Conservation (phyloP, 2,797 vertebrate species). For the Phrynocephalus guinanensis region DNA sequence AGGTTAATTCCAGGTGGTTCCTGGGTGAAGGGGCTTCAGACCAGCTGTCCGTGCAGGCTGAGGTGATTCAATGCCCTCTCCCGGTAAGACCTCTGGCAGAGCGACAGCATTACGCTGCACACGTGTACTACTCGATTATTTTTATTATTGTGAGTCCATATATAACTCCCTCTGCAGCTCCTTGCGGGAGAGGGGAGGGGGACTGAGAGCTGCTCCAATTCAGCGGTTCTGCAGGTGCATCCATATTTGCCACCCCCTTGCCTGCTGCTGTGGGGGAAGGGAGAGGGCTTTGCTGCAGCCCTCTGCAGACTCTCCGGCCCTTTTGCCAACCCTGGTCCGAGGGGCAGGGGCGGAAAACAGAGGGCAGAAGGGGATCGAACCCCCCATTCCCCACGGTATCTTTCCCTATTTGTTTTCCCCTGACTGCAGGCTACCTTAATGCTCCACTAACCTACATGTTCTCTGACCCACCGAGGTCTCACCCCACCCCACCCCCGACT, state of each 20-base stretch:
- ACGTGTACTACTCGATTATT: not conserved
- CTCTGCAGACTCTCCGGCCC: not conserved
- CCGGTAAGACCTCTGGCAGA: not conserved
- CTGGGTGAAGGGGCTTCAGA: not conserved
- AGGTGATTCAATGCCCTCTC: not conserved
- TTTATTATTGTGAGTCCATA: too few relatives aligned
- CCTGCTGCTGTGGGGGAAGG: not conserved
- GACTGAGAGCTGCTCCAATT: not conserved
- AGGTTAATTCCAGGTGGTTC: not conserved
- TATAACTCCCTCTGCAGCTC: not conserved
- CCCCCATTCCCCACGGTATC: too few relatives aligned
- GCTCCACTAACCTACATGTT: conserved; percentile 35
- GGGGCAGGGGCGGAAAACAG: too few relatives aligned
- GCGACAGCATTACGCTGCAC: not conserved
- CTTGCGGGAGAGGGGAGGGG: not conserved
- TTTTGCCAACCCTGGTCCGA: too few relatives aligned
- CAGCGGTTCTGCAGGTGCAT: not conserved
- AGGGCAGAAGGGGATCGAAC: too few relatives aligned
- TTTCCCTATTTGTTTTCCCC: not conserved
- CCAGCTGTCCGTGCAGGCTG: not conserved
- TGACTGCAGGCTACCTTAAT: conserved; percentile 23
- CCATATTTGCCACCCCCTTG: not conserved
- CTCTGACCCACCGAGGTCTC: not conserved
- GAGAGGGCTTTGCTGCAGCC: conserved; percentile 17
- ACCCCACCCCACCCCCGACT: not conserved